Evolutionary conservation across 2,888 invertebrate genomes (phyloP).

Genomic region (Xanthorhoe designata): DNA sequence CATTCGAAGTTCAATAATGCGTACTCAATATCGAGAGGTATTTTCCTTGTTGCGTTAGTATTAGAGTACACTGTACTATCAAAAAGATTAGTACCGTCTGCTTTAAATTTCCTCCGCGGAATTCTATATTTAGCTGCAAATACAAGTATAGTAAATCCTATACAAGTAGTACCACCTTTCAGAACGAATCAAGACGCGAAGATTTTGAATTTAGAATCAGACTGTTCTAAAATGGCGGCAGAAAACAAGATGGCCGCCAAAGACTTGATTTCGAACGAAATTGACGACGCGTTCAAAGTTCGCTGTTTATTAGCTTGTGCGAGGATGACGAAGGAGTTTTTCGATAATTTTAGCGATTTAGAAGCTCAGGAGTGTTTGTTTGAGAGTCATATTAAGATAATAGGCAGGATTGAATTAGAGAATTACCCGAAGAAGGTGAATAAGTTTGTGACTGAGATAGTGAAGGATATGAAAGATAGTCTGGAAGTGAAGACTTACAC

Average conservation of each 20-base stretch:
- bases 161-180: constrained; percentile 90
- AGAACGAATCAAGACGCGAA: constrained; percentile 82
- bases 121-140: constrained; percentile 90
- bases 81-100: constrained; percentile 92
- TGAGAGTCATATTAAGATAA: constrained; percentile 81
- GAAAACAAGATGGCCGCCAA: constrained; percentile 78
- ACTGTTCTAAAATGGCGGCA: constrained; percentile 70
- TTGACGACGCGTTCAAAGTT: constrained; percentile 88
- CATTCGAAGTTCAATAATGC: constrained; percentile 87
- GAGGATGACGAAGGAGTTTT: constrained; percentile 86
- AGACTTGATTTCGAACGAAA: constrained; percentile 83
- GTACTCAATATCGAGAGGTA: constrained; percentile 90
- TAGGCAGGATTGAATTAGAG: constrained; percentile 84
- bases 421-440: constrained; percentile 87
- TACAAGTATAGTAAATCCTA: constrained; percentile 84
- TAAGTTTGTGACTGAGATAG: constrained; percentile 70
- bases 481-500: constrained; percentile 85
- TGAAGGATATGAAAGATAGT: constrained; percentile 76
- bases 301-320: constrained; percentile 84
- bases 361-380: constrained; percentile 80
- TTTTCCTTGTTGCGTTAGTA: constrained; percentile 90
- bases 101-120: constrained; percentile 91
- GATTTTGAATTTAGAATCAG: constrained; percentile 85
- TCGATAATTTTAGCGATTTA: constrained; percentile 76
- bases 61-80: constrained; percentile 92